These are phyloP conservation scores for Clamator glandarius DNA, from an alignment of 2,797 vertebrate species.

Conservation along the genomic window DNA sequence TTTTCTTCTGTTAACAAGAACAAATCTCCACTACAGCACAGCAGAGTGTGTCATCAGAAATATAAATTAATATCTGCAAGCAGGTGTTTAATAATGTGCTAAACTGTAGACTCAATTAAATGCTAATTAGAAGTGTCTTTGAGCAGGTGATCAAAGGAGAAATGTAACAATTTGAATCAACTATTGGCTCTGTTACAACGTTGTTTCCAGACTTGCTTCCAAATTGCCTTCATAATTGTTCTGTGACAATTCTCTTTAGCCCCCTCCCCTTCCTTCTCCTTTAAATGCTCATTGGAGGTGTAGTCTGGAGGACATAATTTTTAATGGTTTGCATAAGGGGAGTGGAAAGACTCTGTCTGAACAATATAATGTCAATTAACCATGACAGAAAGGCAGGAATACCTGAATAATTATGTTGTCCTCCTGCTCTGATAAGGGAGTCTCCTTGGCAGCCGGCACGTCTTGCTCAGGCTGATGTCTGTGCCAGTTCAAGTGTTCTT, in stretches of 20 bases:
- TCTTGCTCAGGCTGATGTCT: not conserved
- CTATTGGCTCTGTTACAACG: conserved; percentile 50
- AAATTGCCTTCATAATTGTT: conserved; percentile 31
- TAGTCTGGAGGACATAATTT: not conserved
- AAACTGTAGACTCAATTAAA: conserved; percentile 33
- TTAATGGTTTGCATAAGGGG: not conserved
- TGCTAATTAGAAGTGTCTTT: conserved; percentile 10
- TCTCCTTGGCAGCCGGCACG: not conserved
- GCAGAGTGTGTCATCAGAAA: not conserved
- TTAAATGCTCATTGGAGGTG: not conserved
- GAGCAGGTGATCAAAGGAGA: conserved; percentile 51
- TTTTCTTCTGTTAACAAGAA: not conserved
- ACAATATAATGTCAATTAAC: not conserved
- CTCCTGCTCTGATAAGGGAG: not conserved
- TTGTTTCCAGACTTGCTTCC: conserved; percentile 56
- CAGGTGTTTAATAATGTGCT: conserved; percentile 33
- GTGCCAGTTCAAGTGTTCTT: not conserved
- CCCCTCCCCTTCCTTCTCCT: conserved; percentile 13
- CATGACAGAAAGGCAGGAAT: not conserved
- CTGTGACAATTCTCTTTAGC: not conserved
- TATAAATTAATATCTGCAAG: not conserved
- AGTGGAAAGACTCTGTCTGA: not conserved
- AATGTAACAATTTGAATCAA: conserved; percentile 3
- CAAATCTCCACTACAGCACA: not conserved
- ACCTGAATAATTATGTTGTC: not conserved